Evolutionary conservation across 2,797 vertebrate species (phyloP).

Genomic region (Lithobates sylvaticus): DNA sequence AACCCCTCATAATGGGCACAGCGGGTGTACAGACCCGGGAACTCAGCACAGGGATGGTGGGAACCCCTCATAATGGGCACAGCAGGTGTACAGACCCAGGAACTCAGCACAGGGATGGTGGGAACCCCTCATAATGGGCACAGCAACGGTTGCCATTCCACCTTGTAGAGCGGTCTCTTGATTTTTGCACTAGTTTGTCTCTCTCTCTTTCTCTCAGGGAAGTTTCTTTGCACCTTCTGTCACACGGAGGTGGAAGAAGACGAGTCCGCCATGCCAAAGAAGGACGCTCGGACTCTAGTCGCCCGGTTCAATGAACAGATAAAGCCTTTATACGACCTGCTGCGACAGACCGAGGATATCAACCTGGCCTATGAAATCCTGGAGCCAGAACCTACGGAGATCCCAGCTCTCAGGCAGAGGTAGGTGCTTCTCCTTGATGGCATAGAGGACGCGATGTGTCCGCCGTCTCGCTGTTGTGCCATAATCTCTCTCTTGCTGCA

Average conservation of each 20-base stretch:
- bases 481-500: too few relatives aligned
- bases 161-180: too few relatives aligned
- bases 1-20: too few relatives aligned
- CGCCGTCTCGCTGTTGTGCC: too few relatives aligned
- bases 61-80: too few relatives aligned
- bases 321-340: conserved; percentile 93
- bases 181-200: background rate
- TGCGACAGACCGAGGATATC: conserved; percentile 93
- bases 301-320: conserved; percentile 98
- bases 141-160: too few relatives aligned
- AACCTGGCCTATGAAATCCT: conserved; percentile 93
- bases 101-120: too few relatives aligned
- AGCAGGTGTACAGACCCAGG: too few relatives aligned
- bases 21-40: too few relatives aligned
- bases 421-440: conserved; percentile 61
- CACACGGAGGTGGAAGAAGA: conserved; percentile 97
- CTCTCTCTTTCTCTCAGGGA: conserved; percentile 75
- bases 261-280: conserved; percentile 91
- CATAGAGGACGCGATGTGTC: too few relatives aligned
- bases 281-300: conserved; percentile 92
- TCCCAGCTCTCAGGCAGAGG: conserved; percentile 94
- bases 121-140: too few relatives aligned
- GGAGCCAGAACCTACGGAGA: conserved; percentile 95
- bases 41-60: too few relatives aligned
- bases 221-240: conserved; percentile 96